Evolutionary conservation across 2,888 invertebrate species (phyloP).

Genomic region (Pomacea canaliculata): DNA sequence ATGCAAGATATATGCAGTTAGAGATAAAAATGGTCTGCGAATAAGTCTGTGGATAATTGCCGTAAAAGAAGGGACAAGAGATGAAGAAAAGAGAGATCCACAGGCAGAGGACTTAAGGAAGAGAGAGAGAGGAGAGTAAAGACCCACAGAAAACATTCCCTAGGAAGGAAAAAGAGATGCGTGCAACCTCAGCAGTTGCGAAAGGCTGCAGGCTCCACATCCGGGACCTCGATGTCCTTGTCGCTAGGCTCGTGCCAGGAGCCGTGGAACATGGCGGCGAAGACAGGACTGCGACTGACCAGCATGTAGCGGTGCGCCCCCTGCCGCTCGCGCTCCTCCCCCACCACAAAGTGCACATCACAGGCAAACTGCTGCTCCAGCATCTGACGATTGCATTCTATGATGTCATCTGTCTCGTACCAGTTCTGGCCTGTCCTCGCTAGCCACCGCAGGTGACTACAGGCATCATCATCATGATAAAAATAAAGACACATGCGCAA

Average conservation of each 20-base stretch:
- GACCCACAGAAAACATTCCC: no score
- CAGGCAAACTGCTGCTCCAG: slow-evolving; percentile 36
- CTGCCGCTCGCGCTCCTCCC: slow-evolving; percentile 17
- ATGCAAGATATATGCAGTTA: no score
- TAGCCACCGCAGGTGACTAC: no score
- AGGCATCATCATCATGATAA: no score
- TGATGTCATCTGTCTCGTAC: slow-evolving; percentile 38
- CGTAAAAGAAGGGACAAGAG: no score
- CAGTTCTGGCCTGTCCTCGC: slow-evolving; percentile 29
- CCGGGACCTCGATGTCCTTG: slow-evolving; percentile 34
- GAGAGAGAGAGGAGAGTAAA: no score
- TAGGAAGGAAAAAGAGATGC: no score
- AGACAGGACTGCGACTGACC: slow-evolving; percentile 32
- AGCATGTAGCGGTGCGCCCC: slow-evolving; percentile 43
- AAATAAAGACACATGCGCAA: no score
- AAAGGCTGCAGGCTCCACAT: slow-evolving; percentile 48
- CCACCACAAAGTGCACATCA: slow-evolving; percentile 39
- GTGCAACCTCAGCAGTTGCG: slow-evolving; percentile 41
- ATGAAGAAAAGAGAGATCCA: no score
- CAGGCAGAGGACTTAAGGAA: no score
- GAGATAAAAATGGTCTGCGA: no score
- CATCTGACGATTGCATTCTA: slow-evolving; percentile 42
- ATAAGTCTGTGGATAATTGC: no score
- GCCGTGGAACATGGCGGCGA: slow-evolving; percentile 31
- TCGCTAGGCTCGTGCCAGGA: slow-evolving; percentile 11